Percentiles rank a stretch among this genome's conserved stretches.
Evolutionary conservation across 2,113 vertebrate genomes (phyloP).

Genomic region (Pterocles orientalis): DNA sequence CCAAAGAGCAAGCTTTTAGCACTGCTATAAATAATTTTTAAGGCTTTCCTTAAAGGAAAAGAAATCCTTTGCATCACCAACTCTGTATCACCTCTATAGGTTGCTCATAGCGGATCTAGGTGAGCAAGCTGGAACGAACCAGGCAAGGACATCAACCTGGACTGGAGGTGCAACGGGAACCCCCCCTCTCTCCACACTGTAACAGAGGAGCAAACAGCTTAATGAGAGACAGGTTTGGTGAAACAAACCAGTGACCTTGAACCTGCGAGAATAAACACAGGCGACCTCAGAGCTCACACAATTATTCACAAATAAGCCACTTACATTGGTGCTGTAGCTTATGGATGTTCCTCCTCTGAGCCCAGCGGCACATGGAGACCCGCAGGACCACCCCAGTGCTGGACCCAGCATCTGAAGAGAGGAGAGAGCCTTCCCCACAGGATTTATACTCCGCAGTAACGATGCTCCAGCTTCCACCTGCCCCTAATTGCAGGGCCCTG

Average conservation of each 20-base stretch:
- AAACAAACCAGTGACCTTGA: neutral
- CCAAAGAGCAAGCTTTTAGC: neutral
- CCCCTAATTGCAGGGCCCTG: neutral
- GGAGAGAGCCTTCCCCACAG: neutral
- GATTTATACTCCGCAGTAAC: neutral
- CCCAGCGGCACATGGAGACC: neutral
- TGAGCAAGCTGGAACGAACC: neutral
- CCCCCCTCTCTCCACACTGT: too few relatives aligned
- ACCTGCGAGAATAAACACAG: rapidly evolving
- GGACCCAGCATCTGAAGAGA: too few relatives aligned
- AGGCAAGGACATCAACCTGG: neutral
- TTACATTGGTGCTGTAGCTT: rapidly evolving
- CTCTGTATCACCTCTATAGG: neutral
- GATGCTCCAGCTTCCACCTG: neutral
- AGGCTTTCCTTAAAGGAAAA: neutral
- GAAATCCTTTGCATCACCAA: neutral
- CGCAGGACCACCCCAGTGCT: too few relatives aligned
- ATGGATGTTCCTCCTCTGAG: rapidly evolving
- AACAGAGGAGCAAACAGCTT: neutral
- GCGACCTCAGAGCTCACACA: neutral
- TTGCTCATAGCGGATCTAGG: neutral
- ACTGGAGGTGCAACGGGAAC: neutral
- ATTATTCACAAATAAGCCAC: neutral
- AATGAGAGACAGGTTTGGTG: neutral
- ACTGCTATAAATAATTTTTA: neutral